Base-by-base conservation (phyloP, 2,113 vertebrate species). In the Bucco capensis region DNA sequence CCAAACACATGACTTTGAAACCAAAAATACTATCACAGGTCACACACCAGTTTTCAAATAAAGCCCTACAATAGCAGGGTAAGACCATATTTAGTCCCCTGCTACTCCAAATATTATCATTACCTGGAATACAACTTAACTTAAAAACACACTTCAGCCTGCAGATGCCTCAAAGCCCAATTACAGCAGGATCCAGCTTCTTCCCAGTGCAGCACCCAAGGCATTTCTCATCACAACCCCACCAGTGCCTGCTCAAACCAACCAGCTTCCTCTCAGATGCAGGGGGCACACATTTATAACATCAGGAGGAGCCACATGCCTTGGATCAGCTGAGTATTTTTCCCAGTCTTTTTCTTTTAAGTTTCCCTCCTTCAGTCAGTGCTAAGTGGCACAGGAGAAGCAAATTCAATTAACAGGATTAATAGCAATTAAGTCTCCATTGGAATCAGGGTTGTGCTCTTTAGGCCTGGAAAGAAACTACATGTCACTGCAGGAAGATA, bases 371-470 rank as follows among this genome's bases (percentile, higher is more conserved):
- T 75, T 88, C 81, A 83, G n/a, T 66, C 76, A 84, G 9, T 50
- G 73, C 49, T 86, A 67, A 88, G 49, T 23, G 46, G 80, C 83
- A 88, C 83, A 84, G 74, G 67, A 91, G 91, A 92, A 87, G 37
- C n/a, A 61, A 58, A 96, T 92, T 94, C 67, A 94, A 89, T 93
- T 92, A 94, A 83, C 46, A 79, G 62, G 70, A 93, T 87, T 95
- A 92, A 92, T 73, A 85, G 81, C 87, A 95, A 83, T 92, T 90
- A 93, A 93, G 77, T 58, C 77, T 28, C 85, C 87, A 1, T 50
- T 79, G 81, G 78, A 83, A 33, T 37, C 84, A 89, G 58, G 58
- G 66, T 69, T 92, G 84, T 92, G 82, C 62, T 91, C 81, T 91
- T 94, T 82, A 79, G 78, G 74, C 62, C 71, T 91, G 67, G 54